Evolutionary conservation across 2,113 vertebrate genomes (phyloP), one percentile per base, ranked within the genome.

Genomic region (Tonatia bakeri): DNA sequence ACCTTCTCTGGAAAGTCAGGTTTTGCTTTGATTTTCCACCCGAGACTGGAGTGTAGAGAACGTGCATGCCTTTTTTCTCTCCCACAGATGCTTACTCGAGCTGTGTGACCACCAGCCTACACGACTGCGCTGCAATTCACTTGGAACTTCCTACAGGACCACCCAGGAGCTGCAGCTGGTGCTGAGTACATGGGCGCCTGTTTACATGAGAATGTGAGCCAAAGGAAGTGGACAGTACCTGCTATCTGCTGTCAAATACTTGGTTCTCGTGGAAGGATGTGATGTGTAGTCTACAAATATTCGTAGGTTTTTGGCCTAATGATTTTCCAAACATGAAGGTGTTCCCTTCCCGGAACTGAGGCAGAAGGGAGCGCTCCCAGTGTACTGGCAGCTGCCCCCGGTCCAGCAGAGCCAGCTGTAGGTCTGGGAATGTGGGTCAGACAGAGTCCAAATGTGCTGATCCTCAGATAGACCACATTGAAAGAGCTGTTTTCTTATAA

Each of bases 141-240:
- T 82, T 80, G 91, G 83, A 97, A 95, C 92, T 93, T 91, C 96
- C 75, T 89, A 61, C 85, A 76, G 80, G 96, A 97, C 97, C 97
- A 98, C 97, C 97, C 97, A 97, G 96, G 70, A 97, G 93, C 91
- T 85, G 94, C 95, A 98, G 95, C 96, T 97, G 97, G 69, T 89
- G 79, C 89, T 31, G 54, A 81, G 36, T 17, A 50, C 2, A 89
- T 82, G 93, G 82, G 91, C 1, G 81, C 82, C 61, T 96, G 96
- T 97, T 97, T 94, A 92, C 80, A 85, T 33, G 94, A 92, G 59
- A 94, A 93, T 94, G 70, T 72, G 89, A 95, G 75, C 59, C 4
- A 24, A 67, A 84, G 86, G 86, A 89, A 94, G 69, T 90, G 91
- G 91, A 94, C 89, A 90, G 73, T 92, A 95, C 95, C 95, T 94